Conservation (phyloP, 2,888 invertebrate species). For the Mylabris sibirica region DNA sequence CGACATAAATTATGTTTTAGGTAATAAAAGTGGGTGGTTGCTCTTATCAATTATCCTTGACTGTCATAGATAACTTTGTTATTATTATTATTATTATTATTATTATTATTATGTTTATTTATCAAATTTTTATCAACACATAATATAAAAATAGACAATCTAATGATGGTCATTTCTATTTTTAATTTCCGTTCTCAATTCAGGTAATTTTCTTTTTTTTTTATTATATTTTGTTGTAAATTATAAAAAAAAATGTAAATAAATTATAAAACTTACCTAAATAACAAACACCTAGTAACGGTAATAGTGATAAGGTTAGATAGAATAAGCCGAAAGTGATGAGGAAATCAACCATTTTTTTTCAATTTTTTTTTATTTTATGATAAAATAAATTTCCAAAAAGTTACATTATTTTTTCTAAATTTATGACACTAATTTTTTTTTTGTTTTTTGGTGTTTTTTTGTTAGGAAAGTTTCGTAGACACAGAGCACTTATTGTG, state of each 20-base stretch:
- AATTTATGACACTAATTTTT: not conserved
- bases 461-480: not conserved
- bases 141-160: not conserved
- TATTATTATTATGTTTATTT: not conserved
- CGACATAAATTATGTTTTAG: no score
- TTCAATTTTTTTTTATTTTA: not conserved
- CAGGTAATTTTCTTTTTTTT: not conserved
- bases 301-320: conserved; percentile 44
- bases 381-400: not conserved
- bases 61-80: no score
- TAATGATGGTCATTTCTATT: not conserved
- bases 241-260: conserved; percentile 2
- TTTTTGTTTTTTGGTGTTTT: not conserved
- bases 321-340: conserved; percentile 48
- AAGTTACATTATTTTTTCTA: not conserved
- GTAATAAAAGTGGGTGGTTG: no score
- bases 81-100: not conserved
- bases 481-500: no score
- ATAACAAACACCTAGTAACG: conserved; percentile 47
- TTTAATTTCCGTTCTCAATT: not conserved
- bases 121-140: not conserved
- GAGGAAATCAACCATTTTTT: conserved; percentile 48
- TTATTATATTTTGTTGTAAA: not conserved
- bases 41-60: no score
- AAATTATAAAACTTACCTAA: conserved; percentile 47